A percentile compares a stretch with the other conserved stretches of the same genome.
phyloP scores from a whole-genome alignment of 2,797 vertebrate genomes.

The Graptemys geographica region DNA sequence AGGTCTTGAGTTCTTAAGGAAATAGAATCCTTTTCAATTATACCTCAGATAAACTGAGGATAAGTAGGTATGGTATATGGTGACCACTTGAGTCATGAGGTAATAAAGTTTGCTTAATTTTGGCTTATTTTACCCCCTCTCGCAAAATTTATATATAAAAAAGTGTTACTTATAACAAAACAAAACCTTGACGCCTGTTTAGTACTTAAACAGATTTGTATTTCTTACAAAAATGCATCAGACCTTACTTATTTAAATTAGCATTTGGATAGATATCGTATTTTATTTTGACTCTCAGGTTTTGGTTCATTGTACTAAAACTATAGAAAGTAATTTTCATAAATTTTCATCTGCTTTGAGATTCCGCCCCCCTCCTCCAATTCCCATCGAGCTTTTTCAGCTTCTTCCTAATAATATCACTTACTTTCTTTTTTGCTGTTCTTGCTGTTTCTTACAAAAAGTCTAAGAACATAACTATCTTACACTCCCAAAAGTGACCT shows the following conservation, averaged over 20 bases:
- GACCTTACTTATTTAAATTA: background rate
- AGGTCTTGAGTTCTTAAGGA: background rate
- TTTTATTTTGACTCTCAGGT: background rate
- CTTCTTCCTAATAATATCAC: background rate
- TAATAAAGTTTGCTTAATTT: background rate
- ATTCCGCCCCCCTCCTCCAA: too few relatives aligned
- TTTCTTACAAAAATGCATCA: background rate
- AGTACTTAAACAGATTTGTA: background rate
- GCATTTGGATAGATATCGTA: background rate
- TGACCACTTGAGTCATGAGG: background rate
- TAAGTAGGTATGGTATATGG: background rate
- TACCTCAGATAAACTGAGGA: background rate
- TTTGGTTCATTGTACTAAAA: background rate
- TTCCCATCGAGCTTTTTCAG: background rate
- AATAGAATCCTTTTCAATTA: background rate
- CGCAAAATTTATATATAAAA: background rate
- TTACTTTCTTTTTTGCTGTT: background rate
- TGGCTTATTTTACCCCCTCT: background rate
- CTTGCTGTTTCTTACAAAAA: background rate
- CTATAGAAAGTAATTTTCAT: background rate
- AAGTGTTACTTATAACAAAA: accelerated
- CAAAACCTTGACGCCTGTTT: background rate
- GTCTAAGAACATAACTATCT: background rate
- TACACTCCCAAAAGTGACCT: accelerated
- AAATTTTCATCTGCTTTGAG: background rate